phyloP scores from a whole-genome alignment of 2,888 invertebrate genomes.

The Molorchus minor region DNA sequence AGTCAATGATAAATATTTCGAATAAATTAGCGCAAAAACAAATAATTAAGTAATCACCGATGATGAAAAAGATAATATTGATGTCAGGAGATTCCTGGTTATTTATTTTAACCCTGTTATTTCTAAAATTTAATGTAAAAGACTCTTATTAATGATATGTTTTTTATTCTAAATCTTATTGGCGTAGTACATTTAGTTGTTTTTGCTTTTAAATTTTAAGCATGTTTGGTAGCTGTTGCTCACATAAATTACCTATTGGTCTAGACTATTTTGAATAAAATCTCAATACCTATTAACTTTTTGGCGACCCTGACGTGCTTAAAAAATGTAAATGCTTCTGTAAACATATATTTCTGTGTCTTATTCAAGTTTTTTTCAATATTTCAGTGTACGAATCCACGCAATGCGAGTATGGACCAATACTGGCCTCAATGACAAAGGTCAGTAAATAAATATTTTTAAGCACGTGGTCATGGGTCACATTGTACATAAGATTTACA shows the following conservation, averaged over 20 bases:
- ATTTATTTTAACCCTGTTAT: no score
- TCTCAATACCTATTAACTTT: no score
- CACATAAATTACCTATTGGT: no score
- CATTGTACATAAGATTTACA: constrained; percentile 22
- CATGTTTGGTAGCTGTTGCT: constrained; percentile 48
- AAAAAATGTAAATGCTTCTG: constrained; percentile 42
- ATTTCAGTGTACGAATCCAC: constrained; percentile 64
- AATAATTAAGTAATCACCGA: no score
- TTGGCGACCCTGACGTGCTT: constrained; percentile 53
- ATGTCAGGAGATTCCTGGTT: no score
- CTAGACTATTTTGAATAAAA: no score
- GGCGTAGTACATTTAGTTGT: not conserved
- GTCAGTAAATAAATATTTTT: constrained; percentile 60
- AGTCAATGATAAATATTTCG: no score
- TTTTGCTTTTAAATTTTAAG: constrained; percentile 43
- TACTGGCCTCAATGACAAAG: constrained; percentile 65
- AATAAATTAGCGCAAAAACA: no score
- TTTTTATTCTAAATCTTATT: no score
- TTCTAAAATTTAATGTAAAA: no score
- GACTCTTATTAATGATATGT: no score
- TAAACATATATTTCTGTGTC: constrained; percentile 37
- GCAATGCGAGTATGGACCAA: constrained; percentile 64
- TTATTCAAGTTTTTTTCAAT: constrained; percentile 56
- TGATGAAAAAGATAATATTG: no score
- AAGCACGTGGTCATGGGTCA: constrained; percentile 55